These are phyloP conservation scores for Aspidapion aeneum DNA, from an alignment of 2,888 invertebrate genomes.

Conservation along the genomic window DNA sequence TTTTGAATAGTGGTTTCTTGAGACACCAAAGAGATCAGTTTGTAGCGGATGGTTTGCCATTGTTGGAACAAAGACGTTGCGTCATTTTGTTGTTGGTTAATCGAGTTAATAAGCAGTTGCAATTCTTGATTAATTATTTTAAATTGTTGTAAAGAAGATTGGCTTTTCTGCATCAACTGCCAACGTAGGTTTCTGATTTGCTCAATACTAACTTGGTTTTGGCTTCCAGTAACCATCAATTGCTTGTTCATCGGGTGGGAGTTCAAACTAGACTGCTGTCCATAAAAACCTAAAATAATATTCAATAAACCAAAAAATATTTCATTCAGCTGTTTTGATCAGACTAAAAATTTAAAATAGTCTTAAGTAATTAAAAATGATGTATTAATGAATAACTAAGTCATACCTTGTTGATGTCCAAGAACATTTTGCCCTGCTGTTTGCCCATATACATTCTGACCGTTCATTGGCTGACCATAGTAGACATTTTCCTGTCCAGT, in stretches of 20 bases:
- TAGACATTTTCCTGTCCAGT: background rate
- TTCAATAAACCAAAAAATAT: too few relatives aligned
- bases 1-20: background rate
- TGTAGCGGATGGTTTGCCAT: background rate
- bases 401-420: background rate
- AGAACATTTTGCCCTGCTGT: background rate
- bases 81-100: background rate
- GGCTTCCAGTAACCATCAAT: too few relatives aligned
- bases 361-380: too few relatives aligned
- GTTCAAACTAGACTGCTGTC: background rate
- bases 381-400: too few relatives aligned
- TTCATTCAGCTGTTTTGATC: too few relatives aligned
- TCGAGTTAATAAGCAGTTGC: background rate
- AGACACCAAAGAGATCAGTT: background rate
- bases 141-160: background rate
- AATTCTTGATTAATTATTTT: background rate
- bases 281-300: background rate
- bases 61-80: background rate
- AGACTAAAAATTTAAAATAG: too few relatives aligned
- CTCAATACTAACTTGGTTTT: background rate
- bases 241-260: too few relatives aligned
- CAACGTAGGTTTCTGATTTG: background rate
- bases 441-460: background rate
- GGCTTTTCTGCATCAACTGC: background rate
- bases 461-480: background rate